Evolutionary conservation across 2,113 vertebrate species (phyloP).

Genomic region (Trogon surrucura): DNA sequence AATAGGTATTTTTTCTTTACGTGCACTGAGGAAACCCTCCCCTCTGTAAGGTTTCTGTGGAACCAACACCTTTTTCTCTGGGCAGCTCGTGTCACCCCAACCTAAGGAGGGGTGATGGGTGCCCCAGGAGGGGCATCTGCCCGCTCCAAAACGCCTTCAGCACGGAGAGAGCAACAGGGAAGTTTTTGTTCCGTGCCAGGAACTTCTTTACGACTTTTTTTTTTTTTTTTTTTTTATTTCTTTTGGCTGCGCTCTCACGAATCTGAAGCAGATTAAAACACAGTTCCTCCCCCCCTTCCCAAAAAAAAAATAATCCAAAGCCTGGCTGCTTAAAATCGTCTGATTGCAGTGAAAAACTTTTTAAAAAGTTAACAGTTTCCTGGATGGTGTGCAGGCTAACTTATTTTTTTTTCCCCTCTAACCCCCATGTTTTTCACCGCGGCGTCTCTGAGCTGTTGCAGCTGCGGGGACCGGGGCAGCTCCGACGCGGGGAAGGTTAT

Average conservation of each 20-base stretch:
- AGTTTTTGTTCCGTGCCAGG: constrained; percentile 24
- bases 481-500: neutral
- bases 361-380: constrained; percentile 51
- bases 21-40: too few relatives aligned
- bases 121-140: neutral
- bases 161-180: neutral
- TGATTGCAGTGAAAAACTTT: constrained; percentile 1
- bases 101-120: neutral
- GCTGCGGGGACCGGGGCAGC: neutral
- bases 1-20: too few relatives aligned
- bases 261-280: constrained; percentile 52
- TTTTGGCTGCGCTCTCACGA: neutral
- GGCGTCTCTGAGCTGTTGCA: neutral
- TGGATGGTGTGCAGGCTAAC: constrained; percentile 15
- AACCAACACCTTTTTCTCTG: neutral
- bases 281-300: neutral
- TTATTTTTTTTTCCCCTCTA: neutral
- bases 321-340: constrained; percentile 34
- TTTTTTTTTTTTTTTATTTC: constrained; percentile 31
- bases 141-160: neutral
- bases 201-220: neutral
- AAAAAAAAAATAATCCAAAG: neutral
- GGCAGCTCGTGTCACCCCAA: neutral
- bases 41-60: too few relatives aligned
- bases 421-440: neutral